These are phyloP conservation scores for Manis javanica DNA, from an alignment of 2,797 vertebrate species.

Conservation along the genomic window DNA sequence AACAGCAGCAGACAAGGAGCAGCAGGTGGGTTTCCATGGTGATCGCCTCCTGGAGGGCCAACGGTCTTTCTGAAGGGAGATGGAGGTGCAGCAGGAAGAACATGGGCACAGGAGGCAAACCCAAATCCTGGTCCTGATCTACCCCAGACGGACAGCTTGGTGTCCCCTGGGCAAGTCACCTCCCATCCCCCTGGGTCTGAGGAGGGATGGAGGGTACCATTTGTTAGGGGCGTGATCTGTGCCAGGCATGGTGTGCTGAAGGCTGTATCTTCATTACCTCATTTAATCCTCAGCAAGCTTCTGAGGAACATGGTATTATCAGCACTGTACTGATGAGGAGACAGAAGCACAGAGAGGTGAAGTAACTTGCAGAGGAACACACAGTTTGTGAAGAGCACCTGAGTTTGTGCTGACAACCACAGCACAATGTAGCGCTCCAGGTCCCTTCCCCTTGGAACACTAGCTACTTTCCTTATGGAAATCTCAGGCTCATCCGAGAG, in stretches of 20 bases:
- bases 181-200: background rate
- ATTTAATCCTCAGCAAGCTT: background rate
- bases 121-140: background rate
- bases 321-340: background rate
- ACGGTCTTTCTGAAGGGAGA: background rate
- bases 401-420: background rate
- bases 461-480: background rate
- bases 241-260: background rate
- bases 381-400: background rate
- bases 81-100: background rate
- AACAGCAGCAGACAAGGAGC: background rate
- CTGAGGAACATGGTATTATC: background rate
- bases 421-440: background rate
- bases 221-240: background rate
- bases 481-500: background rate
- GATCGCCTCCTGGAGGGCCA: background rate
- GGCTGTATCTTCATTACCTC: background rate
- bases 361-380: background rate
- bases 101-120: background rate
- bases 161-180: background rate
- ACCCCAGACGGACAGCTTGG: background rate
- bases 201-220: background rate
- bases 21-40: constrained; percentile 57
- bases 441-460: background rate
- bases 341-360: constrained; percentile 23